Evolutionary conservation across 1,140 invertebrate genomes (phyloP), one percentile per base, ranked within the genome.

Genomic region (Trichoplusia ni): DNA sequence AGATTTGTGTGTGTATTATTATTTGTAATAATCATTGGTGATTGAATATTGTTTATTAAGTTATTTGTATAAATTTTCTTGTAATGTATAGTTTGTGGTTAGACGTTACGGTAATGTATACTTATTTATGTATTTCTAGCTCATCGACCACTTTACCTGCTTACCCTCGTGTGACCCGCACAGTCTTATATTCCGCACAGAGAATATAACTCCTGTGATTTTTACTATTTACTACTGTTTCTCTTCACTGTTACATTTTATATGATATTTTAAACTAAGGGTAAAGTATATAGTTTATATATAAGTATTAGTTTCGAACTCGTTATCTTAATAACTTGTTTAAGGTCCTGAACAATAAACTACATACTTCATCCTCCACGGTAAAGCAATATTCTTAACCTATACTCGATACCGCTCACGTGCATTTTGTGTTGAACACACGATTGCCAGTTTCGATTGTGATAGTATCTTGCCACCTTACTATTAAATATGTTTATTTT

Each of bases 381-480:
- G 27, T 49, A 9, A 29, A 29, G 18, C 29, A 49, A 18, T 49
- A 21, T 59, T 40, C 51, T 59, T 11, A 44, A 29, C 21, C 54
- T 53, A 21, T 44, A 23, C 42, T 54, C 37, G 9, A 59, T 68
- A 71, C 77, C 77, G 82, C 81, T 87, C 81, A 85, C 62, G 58
- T 62, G 59, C 64, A 62, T 49, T 65, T 71, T 73, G 73, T 82
- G 69, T 73, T 71, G 38, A 25, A 67, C 64, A 75, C 76, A 76
- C 64, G 49, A 44, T 79, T 75, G 78, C 76, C 79, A 80, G 58
- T 65, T 74, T 67, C 35, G 38, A 72, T 77, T 88, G 86, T 89
- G 82, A 88, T 89, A 88, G 71, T 80, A 74, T 88, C 86, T 89
- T 89, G 86, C 86, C 86, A 85, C 73, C 59, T 59, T 46, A 61